Percentiles rank a stretch among this genome's conserved stretches.
These are phyloP conservation scores for Shargacucullia verbasci DNA, from an alignment of 2,888 invertebrate species.

Conservation along the genomic window DNA sequence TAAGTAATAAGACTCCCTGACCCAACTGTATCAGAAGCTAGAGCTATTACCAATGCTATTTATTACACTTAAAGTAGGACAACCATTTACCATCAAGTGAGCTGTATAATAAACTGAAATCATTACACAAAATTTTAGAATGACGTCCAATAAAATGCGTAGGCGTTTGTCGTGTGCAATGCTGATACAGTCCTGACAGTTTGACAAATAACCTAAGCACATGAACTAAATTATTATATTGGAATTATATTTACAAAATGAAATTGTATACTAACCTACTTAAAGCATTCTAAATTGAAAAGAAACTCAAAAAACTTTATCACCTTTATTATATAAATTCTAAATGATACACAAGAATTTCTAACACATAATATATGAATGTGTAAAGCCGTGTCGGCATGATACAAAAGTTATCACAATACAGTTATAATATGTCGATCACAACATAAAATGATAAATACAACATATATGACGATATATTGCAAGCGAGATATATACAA, in stretches of 20 bases:
- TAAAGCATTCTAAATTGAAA: conserved; percentile 56
- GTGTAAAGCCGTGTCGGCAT: conserved; percentile 60
- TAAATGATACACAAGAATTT: conserved; percentile 63
- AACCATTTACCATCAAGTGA: conserved; percentile 54
- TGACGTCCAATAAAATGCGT: conserved; percentile 24
- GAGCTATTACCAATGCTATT: conserved; percentile 18
- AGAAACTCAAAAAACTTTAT: conserved; percentile 76
- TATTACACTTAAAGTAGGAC: conserved; percentile 32
- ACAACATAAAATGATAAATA: conserved; percentile 81
- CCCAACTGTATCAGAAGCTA: conserved; percentile 5
- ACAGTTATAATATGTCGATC: conserved; percentile 71
- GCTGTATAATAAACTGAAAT: conserved; percentile 32
- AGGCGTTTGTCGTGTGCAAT: conserved; percentile 38
- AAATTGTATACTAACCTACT: conserved; percentile 22
- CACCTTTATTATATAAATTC: conserved; percentile 77
- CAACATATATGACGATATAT: conserved; percentile 68
- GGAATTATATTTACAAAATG: conserved; percentile 33
- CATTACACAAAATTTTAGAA: conserved; percentile 33
- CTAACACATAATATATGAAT: conserved; percentile 61
- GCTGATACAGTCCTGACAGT: conserved; percentile 8
- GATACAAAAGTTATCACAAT: conserved; percentile 82
- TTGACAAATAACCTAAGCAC: conserved; percentile 23
- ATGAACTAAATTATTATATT: conserved; percentile 19
- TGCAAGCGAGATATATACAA: conserved; percentile 77
- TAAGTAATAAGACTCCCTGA: neutral